Evolutionary conservation across 2,797 vertebrate species (phyloP), one percentile per base, ranked within the genome.

Genomic region (Tragelaphus eurycerus): DNA sequence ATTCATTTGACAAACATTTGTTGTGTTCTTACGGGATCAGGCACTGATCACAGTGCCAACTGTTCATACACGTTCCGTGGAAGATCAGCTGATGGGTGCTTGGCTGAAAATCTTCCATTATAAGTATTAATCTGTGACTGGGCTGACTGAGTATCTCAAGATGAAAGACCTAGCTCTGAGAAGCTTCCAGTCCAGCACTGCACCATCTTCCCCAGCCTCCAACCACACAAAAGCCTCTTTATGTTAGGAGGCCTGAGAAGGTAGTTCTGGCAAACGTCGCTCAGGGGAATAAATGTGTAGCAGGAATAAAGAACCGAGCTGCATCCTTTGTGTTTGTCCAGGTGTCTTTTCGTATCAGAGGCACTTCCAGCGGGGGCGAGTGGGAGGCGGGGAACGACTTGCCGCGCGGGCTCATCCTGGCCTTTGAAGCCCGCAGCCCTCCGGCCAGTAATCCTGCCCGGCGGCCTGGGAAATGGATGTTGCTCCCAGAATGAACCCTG

Each of bases 311-410:
- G 67, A 88, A 11, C 46, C 38, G 5, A 0, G 19, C 83, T 13
- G 38, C 60, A 13, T 27, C 52, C 50, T 83, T 67, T 64, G 25
- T 98, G 97, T 97, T 98, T 97, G 94, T 97, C 81, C 98, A 98
- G 98, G 93, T 98, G 98, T 89, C 97, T 86, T 52, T 23, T 93
- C 94, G 84, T 87, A 86, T 90, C 95, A 83, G 79, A 96, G 83
- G 86, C 34, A 6, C 43, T 95, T 95, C 46, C 55, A 34, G 67
- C 5, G 0, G 11, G 67, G 62, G 19, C 38, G 38, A 6, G 43
- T 1, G 43, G 43, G 43, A 1, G 5, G 19, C 0, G 19, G 46
- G 54, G 74, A 34, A 60, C 93, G 90, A 87, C 89, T 93, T 97
- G 92, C 96, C 78, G 11, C 38, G 3, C 64, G 92, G 55, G 79